Conservation (phyloP, 2,113 vertebrate genomes). For the Psephotus haematonotus region DNA sequence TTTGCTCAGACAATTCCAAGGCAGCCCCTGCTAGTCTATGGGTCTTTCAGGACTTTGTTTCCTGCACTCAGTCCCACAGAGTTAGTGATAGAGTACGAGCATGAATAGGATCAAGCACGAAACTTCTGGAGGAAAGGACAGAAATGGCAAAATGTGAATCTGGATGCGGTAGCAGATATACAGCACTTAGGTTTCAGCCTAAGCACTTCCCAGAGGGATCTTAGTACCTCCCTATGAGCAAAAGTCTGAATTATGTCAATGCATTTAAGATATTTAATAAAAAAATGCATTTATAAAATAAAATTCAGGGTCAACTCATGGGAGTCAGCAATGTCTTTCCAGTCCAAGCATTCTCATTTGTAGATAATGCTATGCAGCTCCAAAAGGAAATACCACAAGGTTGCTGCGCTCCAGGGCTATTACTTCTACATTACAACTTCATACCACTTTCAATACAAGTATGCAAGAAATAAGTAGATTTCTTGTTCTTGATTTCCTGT, state of each 20-base stretch:
- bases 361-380: not conserved
- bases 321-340: not conserved
- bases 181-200: not conserved
- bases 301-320: not conserved
- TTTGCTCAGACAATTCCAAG: not conserved
- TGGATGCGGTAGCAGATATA: not conserved
- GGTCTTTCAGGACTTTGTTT: not conserved
- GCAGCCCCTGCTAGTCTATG: not conserved
- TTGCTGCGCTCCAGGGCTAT: constrained; percentile 9
- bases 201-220: not conserved
- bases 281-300: not conserved
- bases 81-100: not conserved
- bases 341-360: not conserved
- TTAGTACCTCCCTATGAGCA: not conserved
- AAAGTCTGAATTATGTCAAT: not conserved
- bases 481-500: constrained; percentile 65
- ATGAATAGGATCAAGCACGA: not conserved
- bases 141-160: not conserved
- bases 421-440: constrained; percentile 51
- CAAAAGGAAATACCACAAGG: constrained; percentile 59
- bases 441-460: constrained; percentile 1
- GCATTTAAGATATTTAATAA: constrained; percentile 25
- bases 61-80: not conserved
- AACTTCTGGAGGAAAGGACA: not conserved
- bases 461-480: constrained; percentile 46